Conservation (phyloP, 2,113 vertebrate genomes). For the Thomomys bottae region DNA sequence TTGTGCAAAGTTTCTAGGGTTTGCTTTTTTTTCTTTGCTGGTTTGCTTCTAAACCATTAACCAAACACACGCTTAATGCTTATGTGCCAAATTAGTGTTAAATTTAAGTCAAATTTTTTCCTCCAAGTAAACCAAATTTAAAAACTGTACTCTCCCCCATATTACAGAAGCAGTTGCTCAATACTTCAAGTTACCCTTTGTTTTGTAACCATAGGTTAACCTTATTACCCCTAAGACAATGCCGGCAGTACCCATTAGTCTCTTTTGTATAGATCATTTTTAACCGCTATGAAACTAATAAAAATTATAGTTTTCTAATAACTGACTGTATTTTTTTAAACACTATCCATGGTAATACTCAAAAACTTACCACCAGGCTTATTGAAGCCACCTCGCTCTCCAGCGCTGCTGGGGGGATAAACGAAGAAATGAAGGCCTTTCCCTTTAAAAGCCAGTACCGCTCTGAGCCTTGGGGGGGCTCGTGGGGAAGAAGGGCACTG, state of each 20-base stretch:
- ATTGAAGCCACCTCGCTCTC: constrained; percentile 99
- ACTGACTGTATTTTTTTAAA: constrained; percentile 89
- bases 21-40: constrained; percentile 81
- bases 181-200: constrained; percentile 84
- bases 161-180: constrained; percentile 88
- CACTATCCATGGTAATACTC: constrained; percentile 99
- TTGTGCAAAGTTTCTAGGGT: constrained; percentile 78
- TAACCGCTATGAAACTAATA: constrained; percentile 85
- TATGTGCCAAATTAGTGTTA: constrained; percentile 85
- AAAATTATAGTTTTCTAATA: constrained; percentile 85
- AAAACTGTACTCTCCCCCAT: constrained; percentile 82
- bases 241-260: constrained; percentile 90
- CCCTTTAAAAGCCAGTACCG: constrained; percentile 99
- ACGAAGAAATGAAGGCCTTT: constrained; percentile 99
- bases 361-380: constrained; percentile 99
- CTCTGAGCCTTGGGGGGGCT: constrained; percentile 97
- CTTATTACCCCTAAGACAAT: constrained; percentile 88
- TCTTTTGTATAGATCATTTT: constrained; percentile 85
- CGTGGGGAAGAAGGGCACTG: constrained; percentile 95
- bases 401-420: constrained; percentile 99
- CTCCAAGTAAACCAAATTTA: constrained; percentile 80
- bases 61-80: constrained; percentile 77
- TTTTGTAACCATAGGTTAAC: constrained; percentile 85
- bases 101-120: constrained; percentile 78
- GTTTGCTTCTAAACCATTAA: constrained; percentile 85